Evolutionary conservation across 2,888 invertebrate genomes (phyloP).

Genomic region (Dynastes hyllus): DNA sequence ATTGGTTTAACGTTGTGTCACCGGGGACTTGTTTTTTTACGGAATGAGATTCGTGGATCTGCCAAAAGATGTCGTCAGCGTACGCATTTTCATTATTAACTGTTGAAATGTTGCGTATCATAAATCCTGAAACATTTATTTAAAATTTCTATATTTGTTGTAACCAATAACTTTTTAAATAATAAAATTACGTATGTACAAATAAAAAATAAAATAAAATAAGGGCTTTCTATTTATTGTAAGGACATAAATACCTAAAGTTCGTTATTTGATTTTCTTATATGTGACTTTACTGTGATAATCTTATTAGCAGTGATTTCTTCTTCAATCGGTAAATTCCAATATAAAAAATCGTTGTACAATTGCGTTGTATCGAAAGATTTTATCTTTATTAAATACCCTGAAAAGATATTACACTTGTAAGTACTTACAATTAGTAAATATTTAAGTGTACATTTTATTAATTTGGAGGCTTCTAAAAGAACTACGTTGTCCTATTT

Average conservation of each 20-base stretch:
- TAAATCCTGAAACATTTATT: slow-evolving; percentile 51
- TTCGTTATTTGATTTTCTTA: background rate
- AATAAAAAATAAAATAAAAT: too few relatives aligned
- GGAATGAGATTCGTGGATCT: slow-evolving; percentile 71
- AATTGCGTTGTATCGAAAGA: background rate
- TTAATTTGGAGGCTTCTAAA: too few relatives aligned
- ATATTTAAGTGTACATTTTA: too few relatives aligned
- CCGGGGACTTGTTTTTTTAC: background rate
- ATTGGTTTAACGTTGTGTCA: background rate
- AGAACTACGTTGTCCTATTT: too few relatives aligned
- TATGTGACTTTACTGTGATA: slow-evolving; percentile 18
- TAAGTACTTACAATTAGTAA: background rate
- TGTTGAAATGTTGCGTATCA: slow-evolving; percentile 47
- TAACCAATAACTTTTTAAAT: background rate
- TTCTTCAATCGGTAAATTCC: slow-evolving; percentile 28
- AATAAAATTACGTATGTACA: background rate
- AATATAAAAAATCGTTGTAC: slow-evolving; percentile 29
- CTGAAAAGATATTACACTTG: background rate
- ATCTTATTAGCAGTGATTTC: background rate
- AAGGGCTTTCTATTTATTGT: too few relatives aligned
- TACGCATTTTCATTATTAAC: slow-evolving; percentile 71
- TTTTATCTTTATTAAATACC: background rate
- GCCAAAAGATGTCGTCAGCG: slow-evolving; percentile 79
- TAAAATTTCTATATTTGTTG: background rate
- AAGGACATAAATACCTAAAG: background rate